Evolutionary conservation across 2,797 vertebrate species (phyloP).

Genomic region (Champsocephalus esox): DNA sequence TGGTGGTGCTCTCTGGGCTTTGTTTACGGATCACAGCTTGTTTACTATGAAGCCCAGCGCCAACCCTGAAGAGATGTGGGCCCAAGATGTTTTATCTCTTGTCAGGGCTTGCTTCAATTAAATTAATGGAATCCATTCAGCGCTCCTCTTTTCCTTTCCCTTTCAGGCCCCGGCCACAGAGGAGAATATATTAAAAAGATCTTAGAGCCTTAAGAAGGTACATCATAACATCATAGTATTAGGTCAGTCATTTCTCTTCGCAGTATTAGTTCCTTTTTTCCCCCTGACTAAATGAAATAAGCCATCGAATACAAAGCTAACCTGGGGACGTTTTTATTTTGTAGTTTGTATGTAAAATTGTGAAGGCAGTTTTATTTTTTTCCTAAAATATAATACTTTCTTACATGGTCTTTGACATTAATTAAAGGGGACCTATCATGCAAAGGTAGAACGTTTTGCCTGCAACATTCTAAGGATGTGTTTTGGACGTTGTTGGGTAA

Average conservation of each 20-base stretch:
- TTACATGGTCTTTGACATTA: not conserved
- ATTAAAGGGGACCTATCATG: no score
- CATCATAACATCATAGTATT: slow-evolving; percentile 94
- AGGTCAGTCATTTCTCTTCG: slow-evolving; percentile 87
- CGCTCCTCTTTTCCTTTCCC: slow-evolving; percentile 88
- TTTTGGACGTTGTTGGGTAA: no score
- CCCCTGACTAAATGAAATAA: slow-evolving; percentile 88
- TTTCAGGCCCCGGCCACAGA: slow-evolving; percentile 89
- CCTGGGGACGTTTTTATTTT: slow-evolving; percentile 75
- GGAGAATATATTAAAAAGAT: slow-evolving; percentile 99
- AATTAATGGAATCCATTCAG: slow-evolving; percentile 99
- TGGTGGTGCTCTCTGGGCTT: slow-evolving; percentile 83
- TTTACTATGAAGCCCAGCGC: slow-evolving; percentile 91
- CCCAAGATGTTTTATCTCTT: slow-evolving; percentile 98
- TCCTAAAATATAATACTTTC: not conserved
- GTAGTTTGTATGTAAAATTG: slow-evolving; percentile 60
- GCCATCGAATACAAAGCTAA: slow-evolving; percentile 88
- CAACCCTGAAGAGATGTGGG: slow-evolving; percentile 92
- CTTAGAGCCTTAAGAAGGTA: slow-evolving; percentile 97
- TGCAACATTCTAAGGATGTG: no score
- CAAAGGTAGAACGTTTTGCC: no score
- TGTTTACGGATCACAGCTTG: slow-evolving; percentile 92
- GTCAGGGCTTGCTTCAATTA: slow-evolving; percentile 98
- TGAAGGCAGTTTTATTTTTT: slow-evolving; percentile 79
- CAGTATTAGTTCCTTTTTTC: slow-evolving; percentile 70